Evolutionary conservation across 2,797 vertebrate genomes (phyloP).

Genomic region (Lacerta agilis): DNA sequence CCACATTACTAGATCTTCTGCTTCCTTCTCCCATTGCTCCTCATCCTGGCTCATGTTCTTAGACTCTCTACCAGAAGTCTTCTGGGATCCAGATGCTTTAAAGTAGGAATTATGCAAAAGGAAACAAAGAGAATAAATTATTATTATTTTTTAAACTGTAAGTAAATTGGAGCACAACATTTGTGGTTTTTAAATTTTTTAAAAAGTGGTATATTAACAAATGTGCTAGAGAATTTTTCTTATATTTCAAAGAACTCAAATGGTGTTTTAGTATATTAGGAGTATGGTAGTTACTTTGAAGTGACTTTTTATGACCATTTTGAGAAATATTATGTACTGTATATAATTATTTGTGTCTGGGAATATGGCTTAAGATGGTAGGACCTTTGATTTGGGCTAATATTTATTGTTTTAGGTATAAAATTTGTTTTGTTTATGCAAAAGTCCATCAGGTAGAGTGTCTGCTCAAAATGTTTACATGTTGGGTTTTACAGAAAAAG

Average conservation of each 20-base stretch:
- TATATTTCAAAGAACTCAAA: background rate
- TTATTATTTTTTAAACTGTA: background rate
- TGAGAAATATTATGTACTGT: background rate
- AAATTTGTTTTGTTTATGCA: background rate
- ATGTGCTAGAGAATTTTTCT: background rate
- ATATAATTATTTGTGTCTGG: background rate
- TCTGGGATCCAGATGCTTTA: background rate
- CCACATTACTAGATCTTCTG: slow-evolving; percentile 61
- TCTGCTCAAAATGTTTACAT: background rate
- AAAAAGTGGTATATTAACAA: background rate
- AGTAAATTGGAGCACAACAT: background rate
- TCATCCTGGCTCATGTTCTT: slow-evolving; percentile 8
- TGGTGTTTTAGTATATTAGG: background rate
- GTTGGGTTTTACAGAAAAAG: background rate
- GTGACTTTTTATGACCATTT: background rate
- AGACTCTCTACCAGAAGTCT: rapidly evolving
- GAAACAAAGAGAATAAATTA: background rate
- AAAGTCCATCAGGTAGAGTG: background rate
- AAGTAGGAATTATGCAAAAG: slow-evolving; percentile 12
- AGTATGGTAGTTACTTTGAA: background rate
- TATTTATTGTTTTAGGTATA: background rate
- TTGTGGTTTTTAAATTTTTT: background rate
- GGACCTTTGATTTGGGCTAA: background rate
- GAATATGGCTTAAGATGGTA: background rate
- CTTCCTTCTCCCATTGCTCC: slow-evolving; percentile 61